phyloP scores from a whole-genome alignment of 2,888 invertebrate species.

The Cheilosia vernalis region DNA sequence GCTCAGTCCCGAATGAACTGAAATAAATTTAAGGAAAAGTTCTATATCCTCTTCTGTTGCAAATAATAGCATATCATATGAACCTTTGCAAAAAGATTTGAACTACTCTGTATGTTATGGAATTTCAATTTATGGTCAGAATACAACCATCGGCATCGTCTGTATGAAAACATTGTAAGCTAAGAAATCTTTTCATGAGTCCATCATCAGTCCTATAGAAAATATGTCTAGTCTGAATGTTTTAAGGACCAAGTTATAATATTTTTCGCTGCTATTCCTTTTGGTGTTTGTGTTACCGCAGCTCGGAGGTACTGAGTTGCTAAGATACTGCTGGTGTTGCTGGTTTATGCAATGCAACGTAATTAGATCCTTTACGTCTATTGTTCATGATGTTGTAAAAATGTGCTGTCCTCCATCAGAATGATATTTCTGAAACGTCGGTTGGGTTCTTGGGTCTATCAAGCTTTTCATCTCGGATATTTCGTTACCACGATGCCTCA shows the following conservation, averaged over 20 bases:
- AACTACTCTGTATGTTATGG: background rate
- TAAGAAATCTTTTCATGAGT: slow-evolving; percentile 18
- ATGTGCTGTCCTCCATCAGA: slow-evolving; percentile 10
- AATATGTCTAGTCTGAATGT: slow-evolving; percentile 16
- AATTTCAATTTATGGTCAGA: background rate
- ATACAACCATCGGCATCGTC: background rate
- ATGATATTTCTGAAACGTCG: slow-evolving; percentile 13
- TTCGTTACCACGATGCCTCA: slow-evolving; percentile 14
- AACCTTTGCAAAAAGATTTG: background rate
- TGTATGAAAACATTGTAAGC: slow-evolving; percentile 2
- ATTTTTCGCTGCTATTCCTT: background rate
- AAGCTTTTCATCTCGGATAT: slow-evolving; percentile 14
- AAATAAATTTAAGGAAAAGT: no score
- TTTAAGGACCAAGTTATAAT: slow-evolving; percentile 21
- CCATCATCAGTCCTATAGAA: slow-evolving; percentile 13
- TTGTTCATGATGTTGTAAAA: slow-evolving; percentile 40
- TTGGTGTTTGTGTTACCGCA: background rate
- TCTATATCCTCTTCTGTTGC: no score
- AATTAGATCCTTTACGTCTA: slow-evolving; percentile 50
- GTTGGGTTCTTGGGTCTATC: slow-evolving; percentile 3
- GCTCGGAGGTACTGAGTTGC: background rate
- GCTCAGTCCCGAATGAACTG: no score
- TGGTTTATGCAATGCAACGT: slow-evolving; percentile 21
- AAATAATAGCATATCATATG: background rate
- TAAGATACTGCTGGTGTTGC: slow-evolving; percentile 18